Evolutionary conservation across 2,888 invertebrate genomes (phyloP).

Genomic region (Platypus cylindrus): DNA sequence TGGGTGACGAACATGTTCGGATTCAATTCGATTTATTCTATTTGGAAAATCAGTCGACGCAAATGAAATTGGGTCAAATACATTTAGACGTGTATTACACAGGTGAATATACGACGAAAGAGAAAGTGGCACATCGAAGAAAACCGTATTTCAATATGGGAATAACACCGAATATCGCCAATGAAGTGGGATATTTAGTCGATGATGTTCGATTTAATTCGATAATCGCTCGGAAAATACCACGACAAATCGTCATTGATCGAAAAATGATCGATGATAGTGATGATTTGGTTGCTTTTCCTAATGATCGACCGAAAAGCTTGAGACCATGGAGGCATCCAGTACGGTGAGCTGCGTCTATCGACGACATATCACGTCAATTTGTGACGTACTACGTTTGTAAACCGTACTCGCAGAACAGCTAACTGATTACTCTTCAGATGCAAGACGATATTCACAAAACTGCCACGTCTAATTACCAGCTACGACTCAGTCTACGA

Average conservation of each 20-base stretch:
- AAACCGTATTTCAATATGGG: conserved; percentile 26
- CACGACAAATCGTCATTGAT: conserved; percentile 21
- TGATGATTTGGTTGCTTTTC: conserved; percentile 29
- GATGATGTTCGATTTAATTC: conserved; percentile 26
- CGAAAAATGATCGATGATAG: conserved; percentile 14
- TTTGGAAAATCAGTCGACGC: neutral
- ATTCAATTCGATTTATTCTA: conserved; percentile 23
- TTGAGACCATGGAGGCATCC: conserved; percentile 26
- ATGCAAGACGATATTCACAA: conserved; percentile 29
- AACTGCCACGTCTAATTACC: conserved; percentile 20
- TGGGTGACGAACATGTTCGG: conserved; percentile 18
- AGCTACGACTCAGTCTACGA: conserved; percentile 20
- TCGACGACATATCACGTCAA: neutral
- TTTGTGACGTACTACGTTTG: too few species aligned
- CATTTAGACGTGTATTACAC: conserved; percentile 5
- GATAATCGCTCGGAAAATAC: conserved; percentile 21
- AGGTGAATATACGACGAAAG: neutral
- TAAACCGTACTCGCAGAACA: too few species aligned
- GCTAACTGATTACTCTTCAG: conserved; percentile 17
- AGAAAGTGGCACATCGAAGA: conserved; percentile 1
- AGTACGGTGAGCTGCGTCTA: conserved; percentile 19
- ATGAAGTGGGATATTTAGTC: conserved; percentile 29
- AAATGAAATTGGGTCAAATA: conserved; percentile 7
- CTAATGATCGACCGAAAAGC: conserved; percentile 28
- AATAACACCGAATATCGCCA: conserved; percentile 26